Evolutionary conservation across 2,797 vertebrate genomes (phyloP).

Genomic region (Eutrigla gurnardus): DNA sequence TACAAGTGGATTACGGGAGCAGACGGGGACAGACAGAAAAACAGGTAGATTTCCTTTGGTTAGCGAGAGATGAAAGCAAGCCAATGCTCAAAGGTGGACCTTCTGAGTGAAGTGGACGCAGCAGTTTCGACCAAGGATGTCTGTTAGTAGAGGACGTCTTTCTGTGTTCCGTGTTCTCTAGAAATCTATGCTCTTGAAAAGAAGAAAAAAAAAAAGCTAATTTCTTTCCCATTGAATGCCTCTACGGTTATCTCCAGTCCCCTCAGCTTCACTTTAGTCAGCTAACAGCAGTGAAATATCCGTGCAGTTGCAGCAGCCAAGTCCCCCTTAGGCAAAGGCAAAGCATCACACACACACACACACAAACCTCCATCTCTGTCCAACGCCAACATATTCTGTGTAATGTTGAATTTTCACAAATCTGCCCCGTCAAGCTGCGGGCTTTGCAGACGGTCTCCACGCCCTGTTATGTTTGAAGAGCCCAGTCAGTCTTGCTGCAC

Average conservation of each 20-base stretch:
- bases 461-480: slow-evolving; percentile 61
- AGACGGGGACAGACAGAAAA: slow-evolving; percentile 32
- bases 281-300: slow-evolving; percentile 72
- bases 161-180: slow-evolving; percentile 40
- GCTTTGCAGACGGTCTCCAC: slow-evolving; percentile 56
- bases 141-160: slow-evolving; percentile 50
- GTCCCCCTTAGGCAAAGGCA: slow-evolving; percentile 63
- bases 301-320: slow-evolving; percentile 66
- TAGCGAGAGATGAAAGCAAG: slow-evolving; percentile 54
- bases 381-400: slow-evolving; percentile 60
- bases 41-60: slow-evolving; percentile 46
- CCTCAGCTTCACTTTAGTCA: slow-evolving; percentile 59
- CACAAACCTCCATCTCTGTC: slow-evolving; percentile 28
- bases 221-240: slow-evolving; percentile 53
- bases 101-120: slow-evolving; percentile 44
- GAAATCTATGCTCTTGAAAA: slow-evolving; percentile 48
- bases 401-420: slow-evolving; percentile 68
- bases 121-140: slow-evolving; percentile 45
- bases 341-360: slow-evolving; percentile 40
- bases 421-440: slow-evolving; percentile 51
- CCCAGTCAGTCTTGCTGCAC: slow-evolving; percentile 51
- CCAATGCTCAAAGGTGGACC: slow-evolving; percentile 51
- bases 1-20: slow-evolving; percentile 55
- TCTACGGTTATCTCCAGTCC: slow-evolving; percentile 50
- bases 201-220: slow-evolving; percentile 13